These are phyloP conservation scores for Muscidifurax raptorellus DNA, from an alignment of 1,140 invertebrate species.

Conservation along the genomic window DNA sequence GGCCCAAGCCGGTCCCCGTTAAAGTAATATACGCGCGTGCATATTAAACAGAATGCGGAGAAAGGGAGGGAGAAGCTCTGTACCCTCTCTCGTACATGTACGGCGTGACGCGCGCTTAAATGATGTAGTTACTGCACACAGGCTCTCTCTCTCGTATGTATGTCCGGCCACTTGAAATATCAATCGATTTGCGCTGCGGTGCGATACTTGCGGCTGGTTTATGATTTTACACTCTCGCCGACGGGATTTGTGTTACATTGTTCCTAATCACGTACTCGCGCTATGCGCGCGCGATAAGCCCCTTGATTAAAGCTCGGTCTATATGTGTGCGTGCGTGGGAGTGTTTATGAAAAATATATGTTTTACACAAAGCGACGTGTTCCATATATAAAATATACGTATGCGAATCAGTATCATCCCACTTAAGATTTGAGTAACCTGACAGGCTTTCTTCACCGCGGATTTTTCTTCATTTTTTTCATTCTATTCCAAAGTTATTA, in stretches of 20 bases:
- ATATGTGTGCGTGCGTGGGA: too few relatives aligned
- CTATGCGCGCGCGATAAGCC: not conserved
- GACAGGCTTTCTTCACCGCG: slow-evolving; percentile 9
- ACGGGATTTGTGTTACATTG: not conserved
- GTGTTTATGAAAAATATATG: too few relatives aligned
- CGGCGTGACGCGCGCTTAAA: slow-evolving; percentile 1
- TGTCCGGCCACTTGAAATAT: slow-evolving; percentile 29
- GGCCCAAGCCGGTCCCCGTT: slow-evolving; percentile 28
- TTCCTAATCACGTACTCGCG: not conserved
- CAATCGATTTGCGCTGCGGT: not conserved
- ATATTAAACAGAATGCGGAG: slow-evolving; percentile 36
- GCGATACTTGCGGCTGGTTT: not conserved
- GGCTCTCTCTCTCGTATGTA: not conserved
- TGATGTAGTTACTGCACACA: slow-evolving; percentile 6
- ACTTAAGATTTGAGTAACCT: slow-evolving; percentile 15
- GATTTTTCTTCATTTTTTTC: not conserved
- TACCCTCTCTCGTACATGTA: not conserved
- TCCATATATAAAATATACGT: too few relatives aligned
- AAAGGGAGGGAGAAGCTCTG: not conserved
- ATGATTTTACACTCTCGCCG: not conserved
- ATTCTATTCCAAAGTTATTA: slow-evolving; percentile 35
- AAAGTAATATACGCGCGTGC: slow-evolving; percentile 42
- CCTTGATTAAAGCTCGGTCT: not conserved
- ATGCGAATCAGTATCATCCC: too few relatives aligned
- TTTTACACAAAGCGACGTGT: too few relatives aligned